These are phyloP conservation scores for Cacoxenus indagator DNA, from an alignment of 2,888 invertebrate genomes.

Conservation along the genomic window DNA sequence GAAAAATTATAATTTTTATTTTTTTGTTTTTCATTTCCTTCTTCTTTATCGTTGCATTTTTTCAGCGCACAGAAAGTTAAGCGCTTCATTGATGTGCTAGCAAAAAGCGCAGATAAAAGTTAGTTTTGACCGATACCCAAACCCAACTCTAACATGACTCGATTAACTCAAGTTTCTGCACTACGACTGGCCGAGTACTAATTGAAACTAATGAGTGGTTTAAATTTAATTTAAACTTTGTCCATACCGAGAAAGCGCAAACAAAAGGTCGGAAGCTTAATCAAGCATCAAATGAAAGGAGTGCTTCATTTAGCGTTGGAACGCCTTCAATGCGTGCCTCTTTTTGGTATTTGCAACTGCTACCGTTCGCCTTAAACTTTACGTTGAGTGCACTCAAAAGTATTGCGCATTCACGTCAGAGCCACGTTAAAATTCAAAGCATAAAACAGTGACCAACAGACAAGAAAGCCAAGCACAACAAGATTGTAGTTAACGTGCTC, in stretches of 20 bases:
- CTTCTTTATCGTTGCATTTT: too few species aligned
- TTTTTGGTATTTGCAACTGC: background rate
- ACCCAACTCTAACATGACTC: background rate
- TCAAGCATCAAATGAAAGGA: slow-evolving; percentile 4
- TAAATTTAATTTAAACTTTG: slow-evolving; percentile 6
- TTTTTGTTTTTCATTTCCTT: too few species aligned
- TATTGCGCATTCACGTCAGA: background rate
- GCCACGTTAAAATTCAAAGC: slow-evolving; percentile 5
- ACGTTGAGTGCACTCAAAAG: background rate
- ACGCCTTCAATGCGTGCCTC: background rate
- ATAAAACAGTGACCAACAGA: background rate
- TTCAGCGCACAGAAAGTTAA: too few species aligned
- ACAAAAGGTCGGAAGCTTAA: background rate
- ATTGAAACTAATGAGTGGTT: slow-evolving; percentile 14
- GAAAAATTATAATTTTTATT: too few species aligned
- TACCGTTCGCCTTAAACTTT: too few species aligned
- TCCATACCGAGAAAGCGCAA: background rate
- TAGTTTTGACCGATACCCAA: too few species aligned
- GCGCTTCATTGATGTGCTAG: too few species aligned
- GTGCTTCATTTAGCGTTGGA: background rate
- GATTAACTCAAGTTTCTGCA: background rate
- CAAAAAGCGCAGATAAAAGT: too few species aligned
- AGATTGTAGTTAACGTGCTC: too few species aligned
- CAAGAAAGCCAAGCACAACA: background rate
- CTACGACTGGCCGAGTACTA: background rate